Base-by-base conservation (phyloP, 2,888 invertebrate species). In the Nudaria mundana region DNA sequence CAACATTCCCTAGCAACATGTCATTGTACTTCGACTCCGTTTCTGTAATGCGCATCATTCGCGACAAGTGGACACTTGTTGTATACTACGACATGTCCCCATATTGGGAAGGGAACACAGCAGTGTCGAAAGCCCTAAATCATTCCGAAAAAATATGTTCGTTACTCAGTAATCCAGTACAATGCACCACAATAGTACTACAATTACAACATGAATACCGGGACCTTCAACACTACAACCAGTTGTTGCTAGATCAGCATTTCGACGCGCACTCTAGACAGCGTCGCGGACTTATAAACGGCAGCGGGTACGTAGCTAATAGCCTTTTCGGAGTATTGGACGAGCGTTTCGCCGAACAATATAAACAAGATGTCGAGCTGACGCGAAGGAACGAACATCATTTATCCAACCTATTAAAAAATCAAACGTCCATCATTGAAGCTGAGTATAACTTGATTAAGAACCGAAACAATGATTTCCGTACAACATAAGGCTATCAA, bases 281-380 rank as follows among this genome's bases (percentile, higher is more conserved):
- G 3, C 28, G 38, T 26, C 39, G 44, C 12, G 46, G 46, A 2
- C 23, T 48, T 4, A 34, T 46, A 4, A 34, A 47, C 32, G 46
- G 52, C 1, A 31, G 48, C 1, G 47, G 49, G 8, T 40, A 49
- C 20, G 3, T 52, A 2, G 52, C 47, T 0, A 47, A 48, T 13
- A 39, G 32, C 10, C 26, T 53, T 10, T 53, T 53, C 18, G 49
- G 49, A 8, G 43, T 52, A 1, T 22, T 52, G 6, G 49, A 52
- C 28, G 32, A 42, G 11, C 32, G 28, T 12, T 48, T 48, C 12
- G 47, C 49, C 2, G 39, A 47, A 13, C 24, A 40, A 25, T 49
- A 50, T 24, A n/a, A 30, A 39, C 12, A 24, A 37, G n/a, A 44
- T 42, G n/a, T 46, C 11, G 24, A 15, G 5, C 30, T 41, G 5